Evolutionary conservation across 64 coral and sea anemone species (phyloP).

Genomic region (Hydrozoanthus tunicans): DNA sequence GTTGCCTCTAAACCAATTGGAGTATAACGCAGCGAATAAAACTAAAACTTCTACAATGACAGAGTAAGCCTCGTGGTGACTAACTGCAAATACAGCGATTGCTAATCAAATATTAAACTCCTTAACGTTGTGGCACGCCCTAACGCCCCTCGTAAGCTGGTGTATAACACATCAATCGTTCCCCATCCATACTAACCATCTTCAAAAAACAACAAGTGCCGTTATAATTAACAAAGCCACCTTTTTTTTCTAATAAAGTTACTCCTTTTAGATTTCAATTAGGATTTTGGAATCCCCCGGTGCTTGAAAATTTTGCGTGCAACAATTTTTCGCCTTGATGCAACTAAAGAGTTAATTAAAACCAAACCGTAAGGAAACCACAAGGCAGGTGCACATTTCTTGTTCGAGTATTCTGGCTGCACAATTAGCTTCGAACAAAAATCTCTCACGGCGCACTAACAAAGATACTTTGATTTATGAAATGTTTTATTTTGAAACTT

Average conservation of each 20-base stretch:
- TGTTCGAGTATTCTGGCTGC: not conserved
- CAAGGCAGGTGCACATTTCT: not conserved
- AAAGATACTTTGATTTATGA: not conserved
- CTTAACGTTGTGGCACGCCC: constrained; percentile 2
- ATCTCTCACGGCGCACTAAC: not conserved
- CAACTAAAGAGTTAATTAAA: constrained; percentile 16
- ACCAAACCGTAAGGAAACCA: constrained; percentile 1
- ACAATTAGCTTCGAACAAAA: not conserved
- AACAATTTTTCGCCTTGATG: not conserved
- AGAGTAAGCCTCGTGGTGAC: not conserved
- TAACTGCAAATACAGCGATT: constrained; percentile 3
- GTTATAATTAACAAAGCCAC: not conserved
- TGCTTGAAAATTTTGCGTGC: not conserved
- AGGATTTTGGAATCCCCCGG: not conserved
- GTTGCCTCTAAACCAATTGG: no score
- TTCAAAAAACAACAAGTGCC: constrained; percentile 4
- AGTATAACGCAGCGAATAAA: no score
- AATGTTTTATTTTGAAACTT: not conserved
- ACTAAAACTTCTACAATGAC: no score
- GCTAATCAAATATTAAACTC: constrained; percentile 3
- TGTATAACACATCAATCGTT: constrained; percentile 6
- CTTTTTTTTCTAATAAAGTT: not conserved
- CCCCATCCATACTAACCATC: constrained; percentile 9
- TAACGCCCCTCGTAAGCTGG: constrained; percentile 2
- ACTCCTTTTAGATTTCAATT: not conserved